Evolutionary conservation across 2,888 invertebrate genomes (phyloP), one percentile per base, ranked within the genome.

Genomic region (Drosophila bunnanda): DNA sequence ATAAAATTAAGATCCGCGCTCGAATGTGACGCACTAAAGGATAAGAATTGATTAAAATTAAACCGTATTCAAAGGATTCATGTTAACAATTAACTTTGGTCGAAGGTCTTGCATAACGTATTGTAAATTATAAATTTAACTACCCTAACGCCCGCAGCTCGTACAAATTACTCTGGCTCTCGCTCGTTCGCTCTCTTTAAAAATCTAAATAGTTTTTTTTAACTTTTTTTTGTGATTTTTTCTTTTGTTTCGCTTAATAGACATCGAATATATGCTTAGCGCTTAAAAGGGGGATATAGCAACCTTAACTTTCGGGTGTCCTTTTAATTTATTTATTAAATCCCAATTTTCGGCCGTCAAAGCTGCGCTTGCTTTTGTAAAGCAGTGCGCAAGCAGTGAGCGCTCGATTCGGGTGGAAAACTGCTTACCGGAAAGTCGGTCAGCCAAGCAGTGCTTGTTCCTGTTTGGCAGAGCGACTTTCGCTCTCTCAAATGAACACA

Each of bases 11-110:
- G 73, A 77, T 69, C 72, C 64, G 73, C 75, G 79, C 75, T 48
- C 71, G 61, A 65, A 60, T 55, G 71, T 22, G 68, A 75, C 72
- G 75, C 79, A 58, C 38, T 53, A 59, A 60, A 64, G 55, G 39
- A 80, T 71, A 80, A 73, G 36, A 75, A 62, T 72, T 66, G 36
- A 44, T 72, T 80, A 71, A 62, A 70, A 67, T 78, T 71, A 76
- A 77, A 65, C 64, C 76, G 74, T 76, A 80, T 74, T 72, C 59
- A 78, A 80, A 71, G 75, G 67, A 53, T 67, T 67, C 57, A 52
- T 55, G 65, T 76, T 85, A 82, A 82, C 83, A 86, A 80, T 85
- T 75, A 85, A 82, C 86, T 85, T 88, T 88, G 86, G 84, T 85
- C 57, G 44, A 60, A 58, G 43, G 50, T 70, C 50, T 60, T 50